Conservation (phyloP, 2,888 invertebrate genomes). For the Eupithecia subfuscata region DNA sequence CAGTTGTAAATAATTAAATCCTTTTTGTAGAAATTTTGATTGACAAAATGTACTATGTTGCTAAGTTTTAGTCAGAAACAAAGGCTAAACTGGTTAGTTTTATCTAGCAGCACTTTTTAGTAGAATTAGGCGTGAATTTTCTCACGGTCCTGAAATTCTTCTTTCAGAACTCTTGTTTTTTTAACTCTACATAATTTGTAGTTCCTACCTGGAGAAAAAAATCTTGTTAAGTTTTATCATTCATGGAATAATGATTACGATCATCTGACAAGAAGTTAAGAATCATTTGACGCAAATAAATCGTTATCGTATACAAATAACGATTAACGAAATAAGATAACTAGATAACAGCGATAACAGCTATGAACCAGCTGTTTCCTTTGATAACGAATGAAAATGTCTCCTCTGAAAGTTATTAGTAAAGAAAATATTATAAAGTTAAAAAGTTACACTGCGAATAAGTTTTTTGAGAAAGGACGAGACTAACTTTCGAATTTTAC, state of each 20-base stretch:
- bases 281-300: conserved; percentile 6
- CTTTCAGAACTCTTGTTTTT: neutral
- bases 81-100: neutral
- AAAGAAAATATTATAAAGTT: neutral
- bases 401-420: neutral
- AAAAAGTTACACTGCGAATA: neutral
- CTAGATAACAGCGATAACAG: neutral
- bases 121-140: neutral
- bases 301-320: conserved; percentile 10
- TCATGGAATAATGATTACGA: neutral
- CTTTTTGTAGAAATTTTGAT: neutral
- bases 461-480: neutral
- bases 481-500: neutral
- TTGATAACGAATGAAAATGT: neutral
- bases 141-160: neutral
- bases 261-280: neutral
- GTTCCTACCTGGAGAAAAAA: neutral
- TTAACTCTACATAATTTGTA: neutral
- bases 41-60: neutral
- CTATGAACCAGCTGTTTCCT: neutral
- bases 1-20: neutral
- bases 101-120: too few relatives aligned
- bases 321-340: neutral
- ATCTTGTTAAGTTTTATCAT: neutral
- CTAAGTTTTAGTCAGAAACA: neutral